phyloP scores from a whole-genome alignment of 2,888 invertebrate species.

The Elegia similella region DNA sequence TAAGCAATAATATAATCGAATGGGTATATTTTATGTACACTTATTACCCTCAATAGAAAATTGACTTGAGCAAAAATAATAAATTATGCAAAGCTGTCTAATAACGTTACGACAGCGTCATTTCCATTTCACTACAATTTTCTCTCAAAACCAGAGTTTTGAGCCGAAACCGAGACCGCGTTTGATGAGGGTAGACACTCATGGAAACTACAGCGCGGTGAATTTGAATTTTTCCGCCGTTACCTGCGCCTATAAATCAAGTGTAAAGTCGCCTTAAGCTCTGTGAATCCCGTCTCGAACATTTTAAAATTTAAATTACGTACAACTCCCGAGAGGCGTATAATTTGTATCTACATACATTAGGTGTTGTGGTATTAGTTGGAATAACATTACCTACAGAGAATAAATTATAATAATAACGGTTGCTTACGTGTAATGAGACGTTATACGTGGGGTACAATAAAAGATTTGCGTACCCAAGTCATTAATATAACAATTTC shows the following conservation, averaged over 20 bases:
- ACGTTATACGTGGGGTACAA: too few species aligned
- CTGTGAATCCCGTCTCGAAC: slow-evolving; percentile 63
- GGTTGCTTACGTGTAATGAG: neutral
- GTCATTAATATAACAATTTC: too few species aligned
- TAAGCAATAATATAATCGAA: too few species aligned
- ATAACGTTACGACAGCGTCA: neutral
- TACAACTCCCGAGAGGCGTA: slow-evolving; percentile 35
- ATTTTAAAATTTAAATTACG: slow-evolving; percentile 78
- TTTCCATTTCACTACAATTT: slow-evolving; percentile 10
- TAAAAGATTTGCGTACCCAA: too few species aligned
- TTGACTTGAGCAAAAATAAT: too few species aligned
- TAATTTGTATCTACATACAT: slow-evolving; percentile 24
- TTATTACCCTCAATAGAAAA: too few species aligned
- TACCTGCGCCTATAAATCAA: slow-evolving; percentile 79
- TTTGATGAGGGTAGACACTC: slow-evolving; percentile 17
- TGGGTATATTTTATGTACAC: too few species aligned
- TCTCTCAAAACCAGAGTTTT: slow-evolving; percentile 20
- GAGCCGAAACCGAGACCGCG: slow-evolving; percentile 8
- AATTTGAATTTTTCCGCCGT: slow-evolving; percentile 79
- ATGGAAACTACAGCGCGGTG: slow-evolving; percentile 34
- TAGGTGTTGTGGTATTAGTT: slow-evolving; percentile 5
- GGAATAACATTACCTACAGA: neutral
- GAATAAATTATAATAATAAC: neutral
- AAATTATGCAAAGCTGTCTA: slow-evolving; percentile 5
- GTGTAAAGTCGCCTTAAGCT: slow-evolving; percentile 72